Conservation (phyloP, 2,797 vertebrate species). For the Sebastes goodei region DNA sequence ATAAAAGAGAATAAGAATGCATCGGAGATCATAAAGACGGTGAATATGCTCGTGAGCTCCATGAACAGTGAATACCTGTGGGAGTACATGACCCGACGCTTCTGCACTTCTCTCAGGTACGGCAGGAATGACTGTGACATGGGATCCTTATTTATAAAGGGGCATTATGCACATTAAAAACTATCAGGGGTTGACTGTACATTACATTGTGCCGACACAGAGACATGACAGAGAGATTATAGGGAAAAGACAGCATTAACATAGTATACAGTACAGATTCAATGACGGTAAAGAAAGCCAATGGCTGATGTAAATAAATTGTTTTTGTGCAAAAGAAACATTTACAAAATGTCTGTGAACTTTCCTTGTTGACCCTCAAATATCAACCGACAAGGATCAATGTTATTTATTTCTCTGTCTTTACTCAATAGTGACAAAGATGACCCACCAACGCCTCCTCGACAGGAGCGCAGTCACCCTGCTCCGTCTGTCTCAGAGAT, state of each 20-base stretch:
- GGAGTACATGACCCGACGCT: slow-evolving; percentile 92
- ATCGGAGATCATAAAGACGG: slow-evolving; percentile 94
- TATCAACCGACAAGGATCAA: not conserved
- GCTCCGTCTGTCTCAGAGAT: slow-evolving; percentile 88
- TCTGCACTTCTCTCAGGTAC: slow-evolving; percentile 91
- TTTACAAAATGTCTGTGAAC: not conserved
- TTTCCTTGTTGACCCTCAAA: not conserved
- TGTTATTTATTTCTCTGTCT: slow-evolving; percentile 2
- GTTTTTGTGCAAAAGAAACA: not conserved
- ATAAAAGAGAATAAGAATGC: slow-evolving; percentile 95
- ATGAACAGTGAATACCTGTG: slow-evolving; percentile 94
- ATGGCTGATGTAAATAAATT: not conserved
- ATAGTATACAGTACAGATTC: not conserved
- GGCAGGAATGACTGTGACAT: not conserved
- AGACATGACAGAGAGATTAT: not conserved
- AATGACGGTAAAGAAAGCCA: not conserved
- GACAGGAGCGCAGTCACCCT: slow-evolving; percentile 66
- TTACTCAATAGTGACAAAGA: slow-evolving; percentile 54
- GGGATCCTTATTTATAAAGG: not conserved
- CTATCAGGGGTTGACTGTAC: not conserved
- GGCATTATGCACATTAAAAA: not conserved
- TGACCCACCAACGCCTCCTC: slow-evolving; percentile 45
- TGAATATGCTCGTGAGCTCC: slow-evolving; percentile 92
- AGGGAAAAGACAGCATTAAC: not conserved
- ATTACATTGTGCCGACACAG: not conserved